phyloP scores from a whole-genome alignment of 2,888 invertebrate genomes.

The Linyphia triangularis region DNA sequence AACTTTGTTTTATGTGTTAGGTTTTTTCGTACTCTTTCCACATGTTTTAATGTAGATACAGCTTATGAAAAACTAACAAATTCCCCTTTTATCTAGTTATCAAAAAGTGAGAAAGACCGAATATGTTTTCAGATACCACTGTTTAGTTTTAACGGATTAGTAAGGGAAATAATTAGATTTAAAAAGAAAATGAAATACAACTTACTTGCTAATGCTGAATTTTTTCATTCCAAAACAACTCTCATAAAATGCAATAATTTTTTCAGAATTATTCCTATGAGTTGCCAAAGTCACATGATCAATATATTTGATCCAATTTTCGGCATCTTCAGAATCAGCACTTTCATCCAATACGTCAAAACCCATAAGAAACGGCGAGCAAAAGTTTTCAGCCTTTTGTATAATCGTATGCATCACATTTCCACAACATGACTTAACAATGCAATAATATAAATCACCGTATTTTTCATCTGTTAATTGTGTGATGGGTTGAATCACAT shows the following conservation, averaged over 20 bases:
- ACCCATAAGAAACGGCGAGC: constrained; percentile 80
- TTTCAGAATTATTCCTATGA: constrained; percentile 78
- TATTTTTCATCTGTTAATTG: constrained; percentile 73
- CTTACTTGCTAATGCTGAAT: constrained; percentile 80
- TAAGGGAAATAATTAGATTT: too few species aligned
- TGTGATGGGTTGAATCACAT: constrained; percentile 4
- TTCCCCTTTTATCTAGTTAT: too few species aligned
- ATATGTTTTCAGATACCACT: too few species aligned
- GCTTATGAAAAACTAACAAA: too few species aligned
- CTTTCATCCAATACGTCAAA: constrained; percentile 77
- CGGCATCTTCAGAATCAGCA: not conserved
- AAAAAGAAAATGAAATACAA: constrained; percentile 5
- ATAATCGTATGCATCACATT: constrained; percentile 81
- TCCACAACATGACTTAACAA: constrained; percentile 80
- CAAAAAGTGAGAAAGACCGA: too few species aligned
- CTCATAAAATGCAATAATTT: constrained; percentile 80
- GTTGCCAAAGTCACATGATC: constrained; percentile 81
- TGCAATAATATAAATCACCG: constrained; percentile 79
- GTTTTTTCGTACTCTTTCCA: too few species aligned
- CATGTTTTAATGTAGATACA: too few species aligned
- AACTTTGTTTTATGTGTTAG: too few species aligned
- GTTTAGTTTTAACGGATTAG: too few species aligned
- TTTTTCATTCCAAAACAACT: constrained; percentile 80
- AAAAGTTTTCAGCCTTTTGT: constrained; percentile 80
- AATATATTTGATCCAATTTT: constrained; percentile 77